phyloP scores from a whole-genome alignment of 2,888 invertebrate genomes.

The Gerris lacustris region DNA sequence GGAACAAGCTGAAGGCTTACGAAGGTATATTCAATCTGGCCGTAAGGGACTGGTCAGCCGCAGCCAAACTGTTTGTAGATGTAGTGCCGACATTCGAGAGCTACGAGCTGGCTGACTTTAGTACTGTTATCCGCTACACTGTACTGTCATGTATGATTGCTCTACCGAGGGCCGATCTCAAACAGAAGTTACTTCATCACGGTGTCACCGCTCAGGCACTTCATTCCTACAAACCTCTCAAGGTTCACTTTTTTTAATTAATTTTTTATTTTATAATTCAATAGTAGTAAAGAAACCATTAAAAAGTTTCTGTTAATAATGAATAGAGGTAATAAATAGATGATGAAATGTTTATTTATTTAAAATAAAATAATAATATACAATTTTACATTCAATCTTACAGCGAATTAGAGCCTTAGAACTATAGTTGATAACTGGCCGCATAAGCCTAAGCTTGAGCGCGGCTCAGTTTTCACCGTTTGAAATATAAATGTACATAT shows the following conservation, averaged over 20 bases:
- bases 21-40: conserved; percentile 94
- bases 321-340: too few relatives aligned
- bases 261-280: too few relatives aligned
- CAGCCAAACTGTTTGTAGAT: conserved; percentile 89
- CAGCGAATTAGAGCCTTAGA: too few relatives aligned
- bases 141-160: conserved; percentile 47
- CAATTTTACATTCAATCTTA: too few relatives aligned
- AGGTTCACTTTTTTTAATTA: conserved; percentile 29
- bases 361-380: too few relatives aligned
- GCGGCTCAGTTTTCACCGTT: too few relatives aligned
- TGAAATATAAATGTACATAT: too few relatives aligned
- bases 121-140: conserved; percentile 53
- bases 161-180: conserved; percentile 43
- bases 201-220: conserved; percentile 65
- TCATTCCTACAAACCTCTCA: conserved; percentile 46
- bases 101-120: conserved; percentile 96
- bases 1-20: conserved; percentile 93
- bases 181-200: conserved; percentile 44
- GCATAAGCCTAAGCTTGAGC: too few relatives aligned
- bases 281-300: too few relatives aligned
- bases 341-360: too few relatives aligned
- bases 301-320: too few relatives aligned
- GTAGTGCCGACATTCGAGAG: conserved; percentile 99
- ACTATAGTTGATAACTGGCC: too few relatives aligned
- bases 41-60: conserved; percentile 88